Evolutionary conservation across 2,888 invertebrate genomes (phyloP).

Genomic region (Orchesellides sinensis): DNA sequence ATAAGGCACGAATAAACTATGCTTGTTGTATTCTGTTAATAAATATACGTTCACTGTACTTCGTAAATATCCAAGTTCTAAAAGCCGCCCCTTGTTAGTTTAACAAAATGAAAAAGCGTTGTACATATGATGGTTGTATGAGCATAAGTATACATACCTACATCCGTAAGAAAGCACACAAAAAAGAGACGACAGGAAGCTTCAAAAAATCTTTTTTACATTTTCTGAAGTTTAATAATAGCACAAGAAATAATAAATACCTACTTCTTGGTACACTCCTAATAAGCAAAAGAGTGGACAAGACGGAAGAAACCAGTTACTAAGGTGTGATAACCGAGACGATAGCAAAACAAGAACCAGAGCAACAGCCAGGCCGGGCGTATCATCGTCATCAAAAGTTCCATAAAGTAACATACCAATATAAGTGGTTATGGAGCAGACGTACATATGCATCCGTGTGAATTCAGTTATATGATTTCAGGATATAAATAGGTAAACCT

Average conservation of each 20-base stretch:
- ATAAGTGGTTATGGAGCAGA: too few relatives aligned
- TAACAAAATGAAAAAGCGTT: too few relatives aligned
- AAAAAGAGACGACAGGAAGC: not conserved
- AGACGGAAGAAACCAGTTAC: not conserved
- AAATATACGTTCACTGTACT: too few relatives aligned
- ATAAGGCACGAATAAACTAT: too few relatives aligned
- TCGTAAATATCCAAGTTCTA: too few relatives aligned
- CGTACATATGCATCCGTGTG: too few relatives aligned
- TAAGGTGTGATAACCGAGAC: not conserved
- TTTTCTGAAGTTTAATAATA: conserved; percentile 31
- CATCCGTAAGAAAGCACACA: conserved; percentile 10
- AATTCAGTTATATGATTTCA: too few relatives aligned
- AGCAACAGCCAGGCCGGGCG: not conserved
- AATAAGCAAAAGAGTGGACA: conserved; percentile 13
- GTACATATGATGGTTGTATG: conserved; percentile 1
- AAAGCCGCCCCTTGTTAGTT: too few relatives aligned
- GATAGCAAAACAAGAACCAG: not conserved
- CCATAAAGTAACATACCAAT: too few relatives aligned
- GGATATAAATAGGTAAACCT: too few relatives aligned
- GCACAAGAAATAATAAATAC: not conserved
- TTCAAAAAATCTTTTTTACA: conserved; percentile 14
- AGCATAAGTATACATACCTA: not conserved
- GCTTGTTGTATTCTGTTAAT: too few relatives aligned
- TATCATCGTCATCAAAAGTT: too few relatives aligned
- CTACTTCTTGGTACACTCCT: not conserved